These are phyloP conservation scores for Bujurquina vittata DNA, from an alignment of 2,113 vertebrate genomes.

Conservation along the genomic window DNA sequence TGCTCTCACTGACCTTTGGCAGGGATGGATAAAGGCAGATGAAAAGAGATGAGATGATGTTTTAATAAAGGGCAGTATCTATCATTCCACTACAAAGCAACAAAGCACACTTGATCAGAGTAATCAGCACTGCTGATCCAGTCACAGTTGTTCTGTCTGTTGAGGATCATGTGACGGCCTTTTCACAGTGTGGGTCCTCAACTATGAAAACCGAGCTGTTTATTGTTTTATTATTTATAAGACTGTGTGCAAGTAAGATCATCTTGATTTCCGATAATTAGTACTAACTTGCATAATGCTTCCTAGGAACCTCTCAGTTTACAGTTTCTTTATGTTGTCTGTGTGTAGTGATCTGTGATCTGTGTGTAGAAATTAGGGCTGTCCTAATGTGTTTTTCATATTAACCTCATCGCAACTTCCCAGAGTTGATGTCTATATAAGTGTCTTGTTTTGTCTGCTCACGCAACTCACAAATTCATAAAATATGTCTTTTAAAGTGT, in stretches of 20 bases:
- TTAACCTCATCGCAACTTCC: not conserved
- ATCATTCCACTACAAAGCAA: not conserved
- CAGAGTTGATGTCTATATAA: not conserved
- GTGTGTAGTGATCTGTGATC: too few species aligned
- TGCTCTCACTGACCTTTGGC: conserved; percentile 4
- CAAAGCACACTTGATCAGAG: not conserved
- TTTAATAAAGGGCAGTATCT: not conserved
- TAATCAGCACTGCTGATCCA: not conserved
- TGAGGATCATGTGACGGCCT: not conserved
- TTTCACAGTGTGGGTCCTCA: not conserved
- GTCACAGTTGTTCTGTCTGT: not conserved
- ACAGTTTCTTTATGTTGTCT: not conserved
- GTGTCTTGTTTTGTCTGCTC: not conserved
- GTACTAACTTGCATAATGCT: not conserved
- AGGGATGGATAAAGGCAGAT: not conserved
- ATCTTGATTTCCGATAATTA: not conserved
- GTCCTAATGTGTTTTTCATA: not conserved
- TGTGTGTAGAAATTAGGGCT: not conserved
- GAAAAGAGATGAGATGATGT: not conserved
- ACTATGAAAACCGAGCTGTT: not conserved
- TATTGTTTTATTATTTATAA: not conserved
- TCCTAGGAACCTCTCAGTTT: not conserved
- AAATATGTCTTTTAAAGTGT: not conserved
- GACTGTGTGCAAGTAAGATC: not conserved
- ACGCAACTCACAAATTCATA: not conserved